Conservation (phyloP, 2,888 invertebrate species). For the Ganaspis brasiliensis region DNA sequence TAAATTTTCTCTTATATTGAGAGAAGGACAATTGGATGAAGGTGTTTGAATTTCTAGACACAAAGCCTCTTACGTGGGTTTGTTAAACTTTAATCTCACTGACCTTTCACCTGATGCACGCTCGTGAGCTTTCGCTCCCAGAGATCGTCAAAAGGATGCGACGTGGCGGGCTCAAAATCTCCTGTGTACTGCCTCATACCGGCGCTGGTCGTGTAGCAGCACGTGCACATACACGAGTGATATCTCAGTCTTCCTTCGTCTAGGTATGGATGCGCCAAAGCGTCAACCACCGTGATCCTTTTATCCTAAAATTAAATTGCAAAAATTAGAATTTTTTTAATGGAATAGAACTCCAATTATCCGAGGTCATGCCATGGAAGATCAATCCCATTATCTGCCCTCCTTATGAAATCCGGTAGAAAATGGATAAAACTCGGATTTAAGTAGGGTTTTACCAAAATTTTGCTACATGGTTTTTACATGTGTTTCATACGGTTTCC, state of each 20-base stretch:
- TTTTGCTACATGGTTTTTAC: no score
- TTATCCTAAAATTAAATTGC: slow-evolving; percentile 86
- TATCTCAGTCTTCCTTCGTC: slow-evolving; percentile 99
- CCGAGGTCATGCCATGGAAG: no score
- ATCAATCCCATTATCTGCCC: no score
- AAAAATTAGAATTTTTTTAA: neutral
- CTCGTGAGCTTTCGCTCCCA: slow-evolving; percentile 98
- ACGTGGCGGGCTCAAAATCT: slow-evolving; percentile 96
- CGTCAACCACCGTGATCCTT: slow-evolving; percentile 96
- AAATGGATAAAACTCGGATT: no score
- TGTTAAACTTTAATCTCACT: slow-evolving; percentile 57
- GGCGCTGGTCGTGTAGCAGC: slow-evolving; percentile 92
- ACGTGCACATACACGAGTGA: slow-evolving; percentile 99
- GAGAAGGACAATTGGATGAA: neutral
- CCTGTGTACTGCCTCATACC: slow-evolving; percentile 92
- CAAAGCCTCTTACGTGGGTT: neutral
- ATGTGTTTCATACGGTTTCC: no score
- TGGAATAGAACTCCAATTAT: no score
- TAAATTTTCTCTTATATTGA: neutral
- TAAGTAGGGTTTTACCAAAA: no score
- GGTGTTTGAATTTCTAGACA: neutral
- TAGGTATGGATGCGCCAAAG: slow-evolving; percentile 97
- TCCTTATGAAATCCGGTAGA: no score
- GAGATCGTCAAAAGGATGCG: slow-evolving; percentile 95
- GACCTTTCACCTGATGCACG: slow-evolving; percentile 97